These are phyloP conservation scores for Conus canariensis DNA, from an alignment of 2,888 invertebrate genomes.

Conservation along the genomic window DNA sequence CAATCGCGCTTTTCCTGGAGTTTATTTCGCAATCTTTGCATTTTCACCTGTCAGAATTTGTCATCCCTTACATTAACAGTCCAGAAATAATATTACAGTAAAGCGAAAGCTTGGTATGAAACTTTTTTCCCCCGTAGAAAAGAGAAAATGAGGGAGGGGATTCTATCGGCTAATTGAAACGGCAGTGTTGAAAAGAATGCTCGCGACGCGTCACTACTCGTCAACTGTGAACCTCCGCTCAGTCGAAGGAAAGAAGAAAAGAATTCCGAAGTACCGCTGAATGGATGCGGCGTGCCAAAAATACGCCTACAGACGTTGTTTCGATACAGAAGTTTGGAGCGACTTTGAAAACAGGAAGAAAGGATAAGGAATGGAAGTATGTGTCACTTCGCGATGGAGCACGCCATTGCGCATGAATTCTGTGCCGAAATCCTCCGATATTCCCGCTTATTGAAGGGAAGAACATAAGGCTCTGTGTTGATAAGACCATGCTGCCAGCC, in stretches of 20 bases:
- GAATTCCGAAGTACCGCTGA: slow-evolving; percentile 71
- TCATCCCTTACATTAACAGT: not conserved
- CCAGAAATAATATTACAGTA: not conserved
- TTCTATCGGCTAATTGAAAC: slow-evolving; percentile 73
- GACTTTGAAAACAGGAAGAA: slow-evolving; percentile 40
- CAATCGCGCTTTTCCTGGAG: not conserved
- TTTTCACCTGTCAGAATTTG: not conserved
- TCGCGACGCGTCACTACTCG: slow-evolving; percentile 74
- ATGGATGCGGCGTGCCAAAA: slow-evolving; percentile 67
- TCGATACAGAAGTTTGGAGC: slow-evolving; percentile 48
- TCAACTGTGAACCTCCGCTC: slow-evolving; percentile 71
- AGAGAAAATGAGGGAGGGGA: slow-evolving; percentile 60
- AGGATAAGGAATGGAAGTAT: slow-evolving; percentile 38
- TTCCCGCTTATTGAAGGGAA: slow-evolving; percentile 78
- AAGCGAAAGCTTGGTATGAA: not conserved
- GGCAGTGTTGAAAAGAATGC: slow-evolving; percentile 76
- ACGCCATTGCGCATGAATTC: slow-evolving; percentile 74
- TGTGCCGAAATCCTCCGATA: slow-evolving; percentile 71
- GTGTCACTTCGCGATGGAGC: slow-evolving; percentile 45
- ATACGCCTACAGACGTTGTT: slow-evolving; percentile 59
- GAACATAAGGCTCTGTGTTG: slow-evolving; percentile 76
- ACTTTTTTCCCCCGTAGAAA: slow-evolving; percentile 5
- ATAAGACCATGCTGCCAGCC: slow-evolving; percentile 78
- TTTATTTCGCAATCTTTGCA: not conserved
- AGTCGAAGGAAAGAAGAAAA: slow-evolving; percentile 72